phyloP scores from a whole-genome alignment of 2,113 vertebrate species.

The Xiphias gladius region DNA sequence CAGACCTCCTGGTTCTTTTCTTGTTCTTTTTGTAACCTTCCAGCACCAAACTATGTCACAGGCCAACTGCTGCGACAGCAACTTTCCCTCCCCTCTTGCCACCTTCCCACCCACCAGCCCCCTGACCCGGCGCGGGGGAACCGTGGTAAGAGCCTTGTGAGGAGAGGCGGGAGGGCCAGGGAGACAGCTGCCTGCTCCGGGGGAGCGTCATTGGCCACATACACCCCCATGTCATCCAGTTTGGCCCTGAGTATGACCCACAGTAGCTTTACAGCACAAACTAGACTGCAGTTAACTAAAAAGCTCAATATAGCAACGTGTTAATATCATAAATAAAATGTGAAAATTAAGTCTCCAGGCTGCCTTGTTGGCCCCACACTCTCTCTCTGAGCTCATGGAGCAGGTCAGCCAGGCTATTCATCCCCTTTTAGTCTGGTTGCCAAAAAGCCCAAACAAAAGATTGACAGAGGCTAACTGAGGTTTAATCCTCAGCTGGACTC shows the following conservation, averaged over 20 bases:
- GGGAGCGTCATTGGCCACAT: constrained; percentile 19
- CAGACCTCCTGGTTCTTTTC: constrained; percentile 33
- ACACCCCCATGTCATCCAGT: constrained; percentile 43
- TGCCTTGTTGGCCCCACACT: not conserved
- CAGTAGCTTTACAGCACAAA: constrained; percentile 39
- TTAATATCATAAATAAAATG: constrained; percentile 28
- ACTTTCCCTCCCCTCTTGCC: constrained; percentile 8
- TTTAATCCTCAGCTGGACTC: constrained; percentile 78
- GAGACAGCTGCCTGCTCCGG: constrained; percentile 71
- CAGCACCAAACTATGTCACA: constrained; percentile 54
- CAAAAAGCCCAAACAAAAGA: constrained; percentile 72
- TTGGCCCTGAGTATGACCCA: constrained; percentile 54
- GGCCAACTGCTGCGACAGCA: constrained; percentile 70
- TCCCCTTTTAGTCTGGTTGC: constrained; percentile 39
- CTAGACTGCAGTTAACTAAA: constrained; percentile 11
- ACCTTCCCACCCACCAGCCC: constrained; percentile 33
- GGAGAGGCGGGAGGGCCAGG: constrained; percentile 48
- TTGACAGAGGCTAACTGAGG: constrained; percentile 65
- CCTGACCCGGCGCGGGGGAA: constrained; percentile 46
- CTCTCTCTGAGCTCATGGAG: constrained; percentile 8
- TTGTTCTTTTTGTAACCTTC: constrained; percentile 4
- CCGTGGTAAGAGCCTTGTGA: constrained; percentile 61
- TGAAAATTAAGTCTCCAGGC: constrained; percentile 26
- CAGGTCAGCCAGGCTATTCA: constrained; percentile 14
- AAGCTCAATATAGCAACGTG: constrained; percentile 5